Base-by-base conservation (phyloP, 1,140 invertebrate genomes). In the Drosophila pectinifera region DNA sequence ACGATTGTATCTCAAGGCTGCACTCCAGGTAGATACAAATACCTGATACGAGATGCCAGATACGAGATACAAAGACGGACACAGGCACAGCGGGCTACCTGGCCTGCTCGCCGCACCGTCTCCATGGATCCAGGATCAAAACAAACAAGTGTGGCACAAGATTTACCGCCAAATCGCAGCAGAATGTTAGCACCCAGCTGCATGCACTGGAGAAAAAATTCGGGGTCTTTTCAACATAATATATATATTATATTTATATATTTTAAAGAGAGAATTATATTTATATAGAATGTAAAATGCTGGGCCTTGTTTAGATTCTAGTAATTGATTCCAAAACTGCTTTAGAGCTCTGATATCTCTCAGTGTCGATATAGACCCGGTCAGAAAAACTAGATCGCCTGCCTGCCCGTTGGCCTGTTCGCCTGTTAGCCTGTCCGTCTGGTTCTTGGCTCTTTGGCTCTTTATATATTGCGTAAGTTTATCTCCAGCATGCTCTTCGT, bases 401-500 rank as follows among this genome's bases (percentile, higher is more conserved):
- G 73, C 24, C 69, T 63, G 51, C 14, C 36, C 16, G 38, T n/a
- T 20, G 14, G 49, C 31, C 49, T 53, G 49, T 65, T 31, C 10
- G 28, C 28, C 36, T 39, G 38, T n/a, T 20, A 14, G 49, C 31
- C 49, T 53, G 49, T 65, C 63, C 41, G 59, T 51, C 51, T 48
- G 59, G 49, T 59, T 58, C 67, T 81, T 22, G 70, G 43, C 63
- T 67, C 64, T 67, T 67, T 55, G 62, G 77, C 42, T 62, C 59
- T 45, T 75, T 78, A 59, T 54, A 51, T 63, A 53, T 86, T 88
- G 83, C 83, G 84, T 88, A 88, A 88, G 79, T 83, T 86, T 88
- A 80, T 89, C 83, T 83, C 61, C 68, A 58, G 48, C 67, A 59
- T 65, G 46, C 43, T 48, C 56, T 69, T 56, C 34, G 62, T 43